These are phyloP conservation scores for Melipona bicolor DNA, from an alignment of 2,888 invertebrate species.

Conservation along the genomic window DNA sequence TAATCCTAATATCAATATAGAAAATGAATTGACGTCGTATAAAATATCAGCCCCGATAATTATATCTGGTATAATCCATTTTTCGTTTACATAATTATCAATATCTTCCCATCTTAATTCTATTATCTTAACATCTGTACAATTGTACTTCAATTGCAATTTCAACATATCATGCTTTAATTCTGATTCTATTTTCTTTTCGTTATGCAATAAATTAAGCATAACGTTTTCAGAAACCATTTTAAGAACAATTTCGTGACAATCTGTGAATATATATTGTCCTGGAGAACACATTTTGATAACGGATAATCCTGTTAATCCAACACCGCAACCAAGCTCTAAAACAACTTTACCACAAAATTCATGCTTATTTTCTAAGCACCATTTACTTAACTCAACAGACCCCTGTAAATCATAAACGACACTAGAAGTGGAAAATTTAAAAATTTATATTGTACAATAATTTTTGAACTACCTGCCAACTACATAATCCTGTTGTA, in stretches of 20 bases:
- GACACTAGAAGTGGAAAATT: slow-evolving; percentile 13
- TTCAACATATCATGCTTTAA: slow-evolving; percentile 39
- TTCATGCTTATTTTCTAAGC: slow-evolving; percentile 85
- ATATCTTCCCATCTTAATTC: slow-evolving; percentile 86
- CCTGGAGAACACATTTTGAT: slow-evolving; percentile 86
- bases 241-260: slow-evolving; percentile 88
- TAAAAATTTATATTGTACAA: not conserved
- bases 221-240: slow-evolving; percentile 87
- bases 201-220: slow-evolving; percentile 85
- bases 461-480: slow-evolving; percentile 87
- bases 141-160: slow-evolving; percentile 58
- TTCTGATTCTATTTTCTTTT: not conserved
- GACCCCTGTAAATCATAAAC: slow-evolving; percentile 86
- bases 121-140: slow-evolving; percentile 76
- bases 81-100: slow-evolving; percentile 71
- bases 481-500: slow-evolving; percentile 92
- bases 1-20: slow-evolving; percentile 84
- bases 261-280: slow-evolving; percentile 88
- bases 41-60: slow-evolving; percentile 87
- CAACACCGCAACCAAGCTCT: slow-evolving; percentile 92
- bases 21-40: slow-evolving; percentile 86
- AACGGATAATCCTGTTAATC: slow-evolving; percentile 89
- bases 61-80: slow-evolving; percentile 82
- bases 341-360: slow-evolving; percentile 87
- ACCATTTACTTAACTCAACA: slow-evolving; percentile 90